These are phyloP conservation scores for Thunnus maccoyii DNA, from an alignment of 2,113 vertebrate species.

Conservation along the genomic window DNA sequence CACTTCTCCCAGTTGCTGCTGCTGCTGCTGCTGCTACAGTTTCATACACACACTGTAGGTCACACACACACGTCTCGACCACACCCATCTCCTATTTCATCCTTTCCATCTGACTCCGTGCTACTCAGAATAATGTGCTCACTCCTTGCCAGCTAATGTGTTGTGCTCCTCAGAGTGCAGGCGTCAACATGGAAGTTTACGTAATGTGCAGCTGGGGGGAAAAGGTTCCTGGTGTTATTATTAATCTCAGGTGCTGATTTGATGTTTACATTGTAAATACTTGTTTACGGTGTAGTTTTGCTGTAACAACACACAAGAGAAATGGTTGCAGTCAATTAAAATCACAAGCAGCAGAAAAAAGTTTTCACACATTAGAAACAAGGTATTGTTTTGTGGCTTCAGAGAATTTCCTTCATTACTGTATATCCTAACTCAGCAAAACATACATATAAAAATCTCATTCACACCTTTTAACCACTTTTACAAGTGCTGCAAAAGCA, in stretches of 20 bases:
- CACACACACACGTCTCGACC: conserved; percentile 45
- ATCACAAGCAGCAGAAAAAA: background rate
- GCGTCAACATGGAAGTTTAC: background rate
- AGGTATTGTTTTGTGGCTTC: background rate
- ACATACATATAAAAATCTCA: background rate
- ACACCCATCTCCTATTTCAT: conserved; percentile 78
- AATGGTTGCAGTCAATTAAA: conserved; percentile 27
- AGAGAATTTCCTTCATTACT: background rate
- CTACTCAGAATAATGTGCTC: conserved; percentile 55
- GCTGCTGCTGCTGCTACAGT: conserved; percentile 11
- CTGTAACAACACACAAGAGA: background rate
- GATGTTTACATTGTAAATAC: conserved; percentile 6
- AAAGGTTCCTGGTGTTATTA: background rate
- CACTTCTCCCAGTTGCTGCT: conserved; percentile 45
- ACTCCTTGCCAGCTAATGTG: conserved; percentile 32
- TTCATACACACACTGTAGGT: conserved; percentile 48
- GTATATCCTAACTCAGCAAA: conserved; percentile 16
- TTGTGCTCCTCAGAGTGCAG: conserved; percentile 29
- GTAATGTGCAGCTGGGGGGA: conserved; percentile 31
- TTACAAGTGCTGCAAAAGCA: background rate
- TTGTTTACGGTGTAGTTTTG: conserved; percentile 18
- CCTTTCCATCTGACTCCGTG: conserved; percentile 37
- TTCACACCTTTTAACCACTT: conserved; percentile 37
- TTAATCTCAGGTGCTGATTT: conserved; percentile 25
- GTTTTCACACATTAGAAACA: conserved; percentile 7